These are phyloP conservation scores for Imbricaverruca yamaguchii DNA, from an alignment of 2,888 invertebrate genomes.

Conservation along the genomic window DNA sequence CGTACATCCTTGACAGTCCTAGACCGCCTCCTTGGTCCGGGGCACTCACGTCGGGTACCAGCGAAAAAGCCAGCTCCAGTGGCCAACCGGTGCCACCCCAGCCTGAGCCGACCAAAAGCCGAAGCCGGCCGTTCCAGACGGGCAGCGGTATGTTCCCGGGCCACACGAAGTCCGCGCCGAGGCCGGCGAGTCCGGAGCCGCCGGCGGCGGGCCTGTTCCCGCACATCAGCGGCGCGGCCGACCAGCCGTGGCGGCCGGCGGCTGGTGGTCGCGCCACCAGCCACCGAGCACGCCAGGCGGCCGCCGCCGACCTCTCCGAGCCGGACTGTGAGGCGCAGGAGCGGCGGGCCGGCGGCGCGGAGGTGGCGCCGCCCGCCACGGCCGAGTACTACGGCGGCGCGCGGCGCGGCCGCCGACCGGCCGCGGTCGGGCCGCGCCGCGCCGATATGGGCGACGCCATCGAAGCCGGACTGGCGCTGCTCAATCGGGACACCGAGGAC, in stretches of 20 bases:
- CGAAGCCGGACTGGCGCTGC: background rate
- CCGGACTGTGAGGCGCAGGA: background rate
- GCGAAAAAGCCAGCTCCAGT: no score
- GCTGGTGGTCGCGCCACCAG: background rate
- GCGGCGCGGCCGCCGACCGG: background rate
- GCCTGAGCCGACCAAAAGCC: no score
- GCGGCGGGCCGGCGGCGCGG: background rate
- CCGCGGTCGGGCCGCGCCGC: background rate
- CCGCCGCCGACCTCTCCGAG: slow-evolving; percentile 1
- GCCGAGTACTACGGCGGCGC: background rate
- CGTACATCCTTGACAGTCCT: no score
- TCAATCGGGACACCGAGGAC: background rate
- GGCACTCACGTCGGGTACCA: no score
- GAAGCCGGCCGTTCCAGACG: no score
- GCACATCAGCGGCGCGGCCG: background rate
- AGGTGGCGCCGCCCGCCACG: slow-evolving; percentile 8
- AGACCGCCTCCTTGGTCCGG: no score
- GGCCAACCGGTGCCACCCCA: no score
- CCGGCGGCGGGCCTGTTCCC: background rate
- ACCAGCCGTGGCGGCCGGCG: background rate
- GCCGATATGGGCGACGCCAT: background rate
- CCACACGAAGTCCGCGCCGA: no score
- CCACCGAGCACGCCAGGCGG: background rate
- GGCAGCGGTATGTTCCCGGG: no score
- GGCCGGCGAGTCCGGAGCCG: background rate